Evolutionary conservation across 2,888 invertebrate species (phyloP), one percentile per base, ranked within the genome.

Genomic region (Meiosimyza decipiens): DNA sequence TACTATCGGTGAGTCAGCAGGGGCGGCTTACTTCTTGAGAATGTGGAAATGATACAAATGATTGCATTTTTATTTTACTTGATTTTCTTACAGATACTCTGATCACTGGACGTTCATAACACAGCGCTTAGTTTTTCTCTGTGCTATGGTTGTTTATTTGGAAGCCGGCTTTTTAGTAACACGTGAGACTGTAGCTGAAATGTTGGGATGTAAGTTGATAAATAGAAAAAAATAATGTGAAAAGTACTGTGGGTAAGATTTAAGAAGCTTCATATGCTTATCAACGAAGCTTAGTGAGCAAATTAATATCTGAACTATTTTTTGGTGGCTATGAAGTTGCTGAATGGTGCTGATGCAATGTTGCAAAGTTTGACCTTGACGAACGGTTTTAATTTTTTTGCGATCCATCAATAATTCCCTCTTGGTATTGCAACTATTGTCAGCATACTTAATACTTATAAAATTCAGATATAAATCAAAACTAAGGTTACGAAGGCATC

Each of bases 101-200:
- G 96, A 97, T 80, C 94, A 95, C 81, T 97, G 97, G 97, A 90
- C 93, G 54, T 93, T 90, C 82, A 92, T 92, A 75, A 94, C 93
- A 0, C 96, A 97, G 83, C 89, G 94, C 62, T 89, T 95, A 77
- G 92, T 94, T 73, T 96, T 93, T 85, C 88, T 95, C 15, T 91
- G 93, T 63, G 91, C 95, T 0, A 88, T 96, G 71, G 91, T 94
- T 11, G 89, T 94, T 66, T 97, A 94, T 88, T 88, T 97, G 76
- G 94, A 95, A 88, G 89, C 90, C 16, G 95, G 95, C 1, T 89
- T 92, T 79, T 88, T 97, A 63, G 92, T 93, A 0, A 89, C 91
- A 0, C 91, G 92, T 78, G 92, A 93, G 75, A 92, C 93, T 0
- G 91, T 92, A 0, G 95, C 95, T 1, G 90, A 91, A 63, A 90